Conservation (phyloP, 2,888 invertebrate species). For the Beris morrisii region DNA sequence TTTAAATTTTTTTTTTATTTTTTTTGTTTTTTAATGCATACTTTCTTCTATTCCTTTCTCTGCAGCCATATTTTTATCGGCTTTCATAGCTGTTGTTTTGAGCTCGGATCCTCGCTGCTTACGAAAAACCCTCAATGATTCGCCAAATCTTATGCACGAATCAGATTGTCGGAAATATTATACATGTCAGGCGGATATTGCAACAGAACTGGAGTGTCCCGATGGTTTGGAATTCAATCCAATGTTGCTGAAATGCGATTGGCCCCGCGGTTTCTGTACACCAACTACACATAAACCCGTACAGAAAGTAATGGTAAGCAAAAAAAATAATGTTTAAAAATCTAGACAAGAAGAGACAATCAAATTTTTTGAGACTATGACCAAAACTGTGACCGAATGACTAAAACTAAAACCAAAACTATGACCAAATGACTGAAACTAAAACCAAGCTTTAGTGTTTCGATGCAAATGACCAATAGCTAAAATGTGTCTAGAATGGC, state of each 20-base stretch:
- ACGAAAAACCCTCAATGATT: neutral
- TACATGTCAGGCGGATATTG: slow-evolving; percentile 4
- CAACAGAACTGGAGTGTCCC: slow-evolving; percentile 7
- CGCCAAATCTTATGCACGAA: slow-evolving; percentile 17
- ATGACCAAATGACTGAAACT: too few relatives aligned
- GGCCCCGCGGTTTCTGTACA: slow-evolving; percentile 23
- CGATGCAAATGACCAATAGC: too few relatives aligned
- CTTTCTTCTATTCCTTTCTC: too few relatives aligned
- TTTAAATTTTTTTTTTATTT: too few relatives aligned
- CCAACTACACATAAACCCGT: slow-evolving; percentile 3
- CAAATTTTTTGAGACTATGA: too few relatives aligned
- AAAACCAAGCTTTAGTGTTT: too few relatives aligned
- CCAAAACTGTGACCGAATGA: too few relatives aligned
- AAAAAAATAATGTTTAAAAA: too few relatives aligned
- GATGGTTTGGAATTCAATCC: slow-evolving; percentile 27
- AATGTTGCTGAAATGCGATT: slow-evolving; percentile 20
- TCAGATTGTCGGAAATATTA: slow-evolving; percentile 32
- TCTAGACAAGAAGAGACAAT: too few relatives aligned
- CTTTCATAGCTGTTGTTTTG: slow-evolving; percentile 12
- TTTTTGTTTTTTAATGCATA: too few relatives aligned
- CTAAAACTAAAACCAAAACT: too few relatives aligned
- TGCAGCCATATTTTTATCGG: slow-evolving; percentile 18
- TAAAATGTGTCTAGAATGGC: too few relatives aligned
- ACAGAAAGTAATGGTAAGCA: slow-evolving; percentile 18
- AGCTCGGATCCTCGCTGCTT: slow-evolving; percentile 22